A percentile compares a stretch with the other conserved stretches of the same genome.
Conservation (phyloP, 1,140 invertebrate species). For the Formica exsecta region DNA sequence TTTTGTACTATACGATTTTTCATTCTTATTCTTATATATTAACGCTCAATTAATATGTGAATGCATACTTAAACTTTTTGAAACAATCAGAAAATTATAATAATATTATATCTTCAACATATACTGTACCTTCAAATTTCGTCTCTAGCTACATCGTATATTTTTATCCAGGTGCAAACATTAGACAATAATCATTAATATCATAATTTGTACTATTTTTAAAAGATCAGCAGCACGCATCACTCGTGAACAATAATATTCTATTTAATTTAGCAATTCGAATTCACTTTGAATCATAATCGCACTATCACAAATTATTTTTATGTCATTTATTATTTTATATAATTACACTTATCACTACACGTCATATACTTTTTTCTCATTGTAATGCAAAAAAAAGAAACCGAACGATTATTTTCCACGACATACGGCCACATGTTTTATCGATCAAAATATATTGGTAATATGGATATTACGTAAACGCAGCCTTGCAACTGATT, state of each 20-base stretch:
- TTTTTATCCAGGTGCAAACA: background rate
- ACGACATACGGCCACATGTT: no score
- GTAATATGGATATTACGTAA: background rate
- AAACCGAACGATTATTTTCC: background rate
- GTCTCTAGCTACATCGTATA: background rate
- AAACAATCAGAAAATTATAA: background rate
- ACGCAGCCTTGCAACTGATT: background rate
- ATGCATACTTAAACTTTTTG: background rate
- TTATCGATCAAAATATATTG: background rate
- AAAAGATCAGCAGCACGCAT: background rate
- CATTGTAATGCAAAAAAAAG: background rate
- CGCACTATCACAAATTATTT: background rate
- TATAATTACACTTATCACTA: background rate
- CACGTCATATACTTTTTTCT: background rate
- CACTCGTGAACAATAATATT: background rate
- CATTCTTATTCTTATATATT: no score
- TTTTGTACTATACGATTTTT: no score
- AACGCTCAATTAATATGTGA: no score
- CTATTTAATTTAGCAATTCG: background rate
- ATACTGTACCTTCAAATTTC: conserved; percentile 12
- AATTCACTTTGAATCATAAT: background rate
- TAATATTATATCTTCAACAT: background rate
- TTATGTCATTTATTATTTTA: background rate
- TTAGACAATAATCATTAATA: background rate
- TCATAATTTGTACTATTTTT: background rate